Evolutionary conservation across 1,140 invertebrate species (phyloP), one percentile per base, ranked within the genome.

Genomic region (Tetramorium alpestre): DNA sequence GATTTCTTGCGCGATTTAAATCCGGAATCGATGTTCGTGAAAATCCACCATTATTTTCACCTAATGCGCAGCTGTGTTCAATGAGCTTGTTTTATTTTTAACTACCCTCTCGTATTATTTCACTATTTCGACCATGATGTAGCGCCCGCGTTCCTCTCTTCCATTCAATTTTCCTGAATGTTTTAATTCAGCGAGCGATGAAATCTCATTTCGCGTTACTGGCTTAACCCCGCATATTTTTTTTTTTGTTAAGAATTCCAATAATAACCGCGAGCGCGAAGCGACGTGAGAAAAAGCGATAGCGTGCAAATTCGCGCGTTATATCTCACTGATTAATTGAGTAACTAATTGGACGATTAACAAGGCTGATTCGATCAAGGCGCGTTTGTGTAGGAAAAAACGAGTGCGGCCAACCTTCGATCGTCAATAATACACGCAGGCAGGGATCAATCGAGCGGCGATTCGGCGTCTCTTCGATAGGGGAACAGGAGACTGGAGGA

Each of bases 381-480:
- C 13, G 18, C 18, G 44, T 65, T 33, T 8, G 60, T 11, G 64
- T 62, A 11, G 33, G 18, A n/a, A 47, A 38, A 69, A 70, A 44
- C 58, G 6, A n/a, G 18, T 6, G 6, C 10, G 6, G 49, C 13
- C 47, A 25, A 28, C 25, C 2, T 5, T 75, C 51, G 38, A 56
- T 87, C 78, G 73, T 80, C 72, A 87, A 89, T 69, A 77, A 73
- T 47, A 33, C 60, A 16, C 47, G 77, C 41, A 87, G 47, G 65
- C 72, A 64, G 69, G 56, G 56, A 86, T 81, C 88, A 89, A 87
- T 92, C 87, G 86, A 49, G 86, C 49, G 47, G 86, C 49, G 47
- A 80, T 56, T 81, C 70, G 82, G 91, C 91, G 91, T 92, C 89
- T 41, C 60, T 25, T 89, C 92, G 92, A 85, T 87, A 92, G 92